Base-by-base conservation (phyloP, 1,140 invertebrate genomes). In the Heliconius melpomene region DNA sequence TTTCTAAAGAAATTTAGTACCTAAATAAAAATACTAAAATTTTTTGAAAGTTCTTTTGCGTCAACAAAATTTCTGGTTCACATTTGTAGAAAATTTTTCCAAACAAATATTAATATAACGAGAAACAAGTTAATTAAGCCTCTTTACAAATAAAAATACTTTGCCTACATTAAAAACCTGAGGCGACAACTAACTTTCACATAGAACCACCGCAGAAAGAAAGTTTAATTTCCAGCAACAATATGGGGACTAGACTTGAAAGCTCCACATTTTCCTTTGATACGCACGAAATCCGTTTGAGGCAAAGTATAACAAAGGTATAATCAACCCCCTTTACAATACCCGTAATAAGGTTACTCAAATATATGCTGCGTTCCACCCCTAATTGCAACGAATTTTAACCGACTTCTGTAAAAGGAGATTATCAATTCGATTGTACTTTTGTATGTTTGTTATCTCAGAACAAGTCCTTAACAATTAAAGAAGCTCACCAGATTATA, bases 211-310 rank as follows among this genome's bases (percentile, higher is more conserved):
- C 18, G 66, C 50, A 26, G 60, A 79, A 79, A 79, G 73, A 71
- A 79, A 74, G 74, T 79, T 79, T 79, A 79, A 79, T 79, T 70
- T 79, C 20, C 73, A 52, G 7, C 66, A 74, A 80, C 60, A 83
- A 83, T 82, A 78, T 78, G 40, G 20, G 11, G 60, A 52, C 40
- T 29, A 54, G 46, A 80, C 46, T 78, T 66, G 75, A 79, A 79
- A 75, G 83, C 78, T 78, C 80, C 57, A 79, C 72, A 79, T 76
- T 76, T 80, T 50, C 83, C 80, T 84, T 84, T 84, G 79, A 82
- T 79, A 78, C 79, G 72, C 40, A 71, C 77, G 74, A 81, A 77
- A 82, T 85, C 66, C 38, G 79, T 80, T 79, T 74, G 72, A 79
- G 76, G 32, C 52, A 80, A 75, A 79, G 57, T 75, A 54, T 82